A percentile compares a stretch with the other conserved stretches of the same genome.
Evolutionary conservation across 2,797 vertebrate genomes (phyloP).

Genomic region (Jordanella pulchra): DNA sequence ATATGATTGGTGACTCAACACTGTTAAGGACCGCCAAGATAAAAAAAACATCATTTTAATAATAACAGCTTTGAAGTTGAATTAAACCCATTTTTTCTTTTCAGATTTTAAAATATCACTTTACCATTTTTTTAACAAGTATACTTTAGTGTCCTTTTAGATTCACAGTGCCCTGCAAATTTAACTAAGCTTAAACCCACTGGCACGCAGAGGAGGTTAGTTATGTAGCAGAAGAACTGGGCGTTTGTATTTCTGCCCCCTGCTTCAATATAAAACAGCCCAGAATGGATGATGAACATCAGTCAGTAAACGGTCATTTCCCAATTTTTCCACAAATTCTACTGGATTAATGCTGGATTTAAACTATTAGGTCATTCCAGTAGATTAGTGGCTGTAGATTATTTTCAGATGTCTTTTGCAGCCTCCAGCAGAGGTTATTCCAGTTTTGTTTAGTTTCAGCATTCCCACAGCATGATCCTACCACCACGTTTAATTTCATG

Average conservation of each 20-base stretch:
- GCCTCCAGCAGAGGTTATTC: background rate
- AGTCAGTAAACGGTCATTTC: no score
- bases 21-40: no score
- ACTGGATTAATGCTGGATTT: background rate
- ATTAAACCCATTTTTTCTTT: no score
- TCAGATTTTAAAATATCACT: no score
- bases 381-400: background rate
- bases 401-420: background rate
- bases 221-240: background rate
- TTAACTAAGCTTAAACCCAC: no score
- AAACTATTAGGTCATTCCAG: background rate
- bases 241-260: background rate
- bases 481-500: no score
- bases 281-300: background rate
- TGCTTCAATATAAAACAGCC: no score
- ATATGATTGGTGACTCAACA: no score
- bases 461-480: no score
- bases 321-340: background rate
- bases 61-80: background rate
- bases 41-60: no score
- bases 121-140: no score
- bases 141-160: background rate
- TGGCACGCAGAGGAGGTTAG: background rate
- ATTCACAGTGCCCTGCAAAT: background rate
- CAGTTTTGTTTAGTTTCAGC: background rate